Evolutionary conservation across 2,797 vertebrate genomes (phyloP), one percentile per base, ranked within the genome.

Genomic region (Enteromius unitaeniatus): DNA sequence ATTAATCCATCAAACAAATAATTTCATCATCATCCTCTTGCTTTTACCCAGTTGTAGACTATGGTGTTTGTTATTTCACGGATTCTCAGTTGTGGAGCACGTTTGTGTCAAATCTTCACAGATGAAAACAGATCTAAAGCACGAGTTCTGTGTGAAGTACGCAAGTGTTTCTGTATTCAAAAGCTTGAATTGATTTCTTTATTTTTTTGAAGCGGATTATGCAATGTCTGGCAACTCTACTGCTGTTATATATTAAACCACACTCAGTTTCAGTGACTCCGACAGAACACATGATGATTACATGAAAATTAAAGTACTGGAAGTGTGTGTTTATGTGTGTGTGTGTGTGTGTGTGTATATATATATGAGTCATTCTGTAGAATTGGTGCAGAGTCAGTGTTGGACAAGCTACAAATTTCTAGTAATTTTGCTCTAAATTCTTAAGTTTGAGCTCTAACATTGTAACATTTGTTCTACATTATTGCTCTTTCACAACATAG

Each of bases 1-100:
- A 60, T 87, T 76, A 74, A 62, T 81, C 85, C 75, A 62, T 81
- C 81, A 42, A 60, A 45, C 13, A 9, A 28, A 42, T 9, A 2
- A 5, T 45, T 69, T 60, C 37, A 60, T 77, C 53, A 11, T 64
- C 62, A 17, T 19, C 6, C 6, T 17, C 62, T 28, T 17, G 15
- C 62, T 64, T 64, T 31, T 19, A 64, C 37, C 21, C 31, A 5
- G 28, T n/a, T 21, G 47, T 8, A 34, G 72, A 14, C 31, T n/a
- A 11, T 37, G 1, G 15, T 75, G 72, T 74, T 53, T 81, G 76
- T 83, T 78, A 73, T 34, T 60, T 47, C 78, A 37, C 64, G 64
- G 31, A 67, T 37, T 67, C 31, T 1, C 9, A 1, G 17, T 13
- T 49, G 69, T 72, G 34, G 47, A 34, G 45, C 70, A 73, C 0